Evolutionary conservation across 2,113 vertebrate species (phyloP).

Genomic region (Taxidea taxus): DNA sequence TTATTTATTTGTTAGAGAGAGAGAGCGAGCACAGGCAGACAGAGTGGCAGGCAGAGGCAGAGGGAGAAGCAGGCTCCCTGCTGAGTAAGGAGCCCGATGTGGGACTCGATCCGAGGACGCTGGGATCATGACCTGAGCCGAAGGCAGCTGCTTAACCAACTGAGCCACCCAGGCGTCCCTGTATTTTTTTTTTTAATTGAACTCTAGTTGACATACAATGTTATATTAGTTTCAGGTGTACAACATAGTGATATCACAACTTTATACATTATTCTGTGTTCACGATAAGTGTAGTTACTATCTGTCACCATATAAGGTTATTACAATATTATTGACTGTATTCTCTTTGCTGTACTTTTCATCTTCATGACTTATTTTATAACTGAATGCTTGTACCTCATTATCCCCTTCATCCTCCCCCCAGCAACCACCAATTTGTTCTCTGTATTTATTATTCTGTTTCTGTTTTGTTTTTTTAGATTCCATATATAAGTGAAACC

Average conservation of each 20-base stretch:
- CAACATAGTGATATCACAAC: neutral
- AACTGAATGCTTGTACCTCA: neutral
- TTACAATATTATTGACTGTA: neutral
- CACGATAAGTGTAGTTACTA: neutral
- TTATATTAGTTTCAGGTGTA: neutral
- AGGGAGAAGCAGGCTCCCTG: no score
- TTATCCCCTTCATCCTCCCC: neutral
- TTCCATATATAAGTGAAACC: neutral
- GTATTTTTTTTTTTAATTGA: neutral
- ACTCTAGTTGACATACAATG: neutral
- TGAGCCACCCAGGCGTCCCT: no score
- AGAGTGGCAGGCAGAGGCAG: no score
- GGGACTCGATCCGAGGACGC: no score
- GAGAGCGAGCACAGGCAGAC: no score
- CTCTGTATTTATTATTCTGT: neutral
- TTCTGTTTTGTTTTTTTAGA: neutral
- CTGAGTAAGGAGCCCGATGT: no score
- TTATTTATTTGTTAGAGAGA: no score
- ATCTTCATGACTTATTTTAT: neutral
- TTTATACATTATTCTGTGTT: neutral
- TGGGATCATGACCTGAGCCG: no score
- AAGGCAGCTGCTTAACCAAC: no score
- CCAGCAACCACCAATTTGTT: neutral
- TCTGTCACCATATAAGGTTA: neutral
- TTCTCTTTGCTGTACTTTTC: neutral